These are phyloP conservation scores for Lithophane semibrunnea DNA, from an alignment of 2,888 invertebrate genomes.

Conservation along the genomic window DNA sequence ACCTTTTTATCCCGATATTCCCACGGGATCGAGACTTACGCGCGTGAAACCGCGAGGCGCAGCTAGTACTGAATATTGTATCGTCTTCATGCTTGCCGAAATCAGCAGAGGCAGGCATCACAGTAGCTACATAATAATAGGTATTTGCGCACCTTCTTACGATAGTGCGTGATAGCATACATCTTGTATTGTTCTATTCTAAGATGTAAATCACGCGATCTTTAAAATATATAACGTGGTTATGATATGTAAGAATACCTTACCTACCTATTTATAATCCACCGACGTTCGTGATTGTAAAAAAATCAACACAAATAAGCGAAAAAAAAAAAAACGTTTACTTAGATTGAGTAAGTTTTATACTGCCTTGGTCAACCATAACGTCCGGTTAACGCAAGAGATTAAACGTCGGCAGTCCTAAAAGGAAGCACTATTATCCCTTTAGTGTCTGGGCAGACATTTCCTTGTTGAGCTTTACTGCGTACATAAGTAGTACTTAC, in stretches of 20 bases:
- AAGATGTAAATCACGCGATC: not conserved
- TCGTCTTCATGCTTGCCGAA: not conserved
- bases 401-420: conserved; percentile 57
- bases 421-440: conserved; percentile 65
- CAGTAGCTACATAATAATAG: not conserved
- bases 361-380: conserved; percentile 33
- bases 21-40: too few species aligned
- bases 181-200: not conserved
- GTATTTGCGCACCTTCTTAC: too few species aligned
- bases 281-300: not conserved
- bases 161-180: not conserved
- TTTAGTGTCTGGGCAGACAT: conserved; percentile 58
- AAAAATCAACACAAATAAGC: not conserved
- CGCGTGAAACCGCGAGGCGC: too few species aligned
- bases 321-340: conserved; percentile 1
- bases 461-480: conserved; percentile 70
- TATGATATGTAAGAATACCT: not conserved
- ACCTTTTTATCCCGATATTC: too few species aligned
- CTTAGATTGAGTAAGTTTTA: conserved; percentile 30
- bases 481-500: conserved; percentile 49
- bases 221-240: not conserved
- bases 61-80: not conserved
- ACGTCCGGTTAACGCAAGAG: conserved; percentile 36
- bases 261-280: not conserved
- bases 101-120: not conserved